Conservation (phyloP, 2,888 invertebrate species). For the Drosophila helvetica region DNA sequence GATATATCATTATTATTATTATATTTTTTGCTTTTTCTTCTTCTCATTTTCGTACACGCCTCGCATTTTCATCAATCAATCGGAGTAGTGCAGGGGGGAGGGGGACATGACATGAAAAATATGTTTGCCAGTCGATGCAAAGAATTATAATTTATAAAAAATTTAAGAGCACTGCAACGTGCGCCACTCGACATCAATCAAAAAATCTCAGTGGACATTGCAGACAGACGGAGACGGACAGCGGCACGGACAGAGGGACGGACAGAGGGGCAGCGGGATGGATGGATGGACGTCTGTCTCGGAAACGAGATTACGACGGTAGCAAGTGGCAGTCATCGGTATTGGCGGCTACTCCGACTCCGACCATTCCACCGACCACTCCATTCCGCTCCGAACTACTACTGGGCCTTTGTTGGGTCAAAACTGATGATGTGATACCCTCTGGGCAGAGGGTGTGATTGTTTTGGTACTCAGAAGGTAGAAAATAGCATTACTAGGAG, state of each 20-base stretch:
- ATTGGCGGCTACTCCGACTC: neutral
- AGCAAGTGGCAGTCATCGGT: slow-evolving; percentile 9
- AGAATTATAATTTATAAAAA: slow-evolving; percentile 80
- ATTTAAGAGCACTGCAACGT: slow-evolving; percentile 71
- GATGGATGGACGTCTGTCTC: slow-evolving; percentile 24
- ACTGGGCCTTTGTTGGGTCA: neutral
- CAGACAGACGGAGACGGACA: slow-evolving; percentile 31
- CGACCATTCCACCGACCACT: neutral
- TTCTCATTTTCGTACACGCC: slow-evolving; percentile 54
- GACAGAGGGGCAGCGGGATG: slow-evolving; percentile 33
- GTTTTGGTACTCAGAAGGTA: too few species aligned
- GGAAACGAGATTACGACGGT: slow-evolving; percentile 25
- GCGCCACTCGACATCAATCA: slow-evolving; percentile 71
- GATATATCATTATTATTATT: slow-evolving; percentile 77
- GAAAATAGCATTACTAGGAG: too few species aligned
- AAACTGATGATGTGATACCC: neutral
- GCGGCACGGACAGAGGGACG: slow-evolving; percentile 17
- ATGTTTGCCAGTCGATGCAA: slow-evolving; percentile 70
- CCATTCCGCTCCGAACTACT: neutral
- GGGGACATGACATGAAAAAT: slow-evolving; percentile 70
- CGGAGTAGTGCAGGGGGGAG: slow-evolving; percentile 21
- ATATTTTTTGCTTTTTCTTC: slow-evolving; percentile 49
- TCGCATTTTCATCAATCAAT: slow-evolving; percentile 74
- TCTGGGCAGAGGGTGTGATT: neutral
- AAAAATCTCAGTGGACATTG: slow-evolving; percentile 70